These are phyloP conservation scores for Willisornis vidua DNA, from an alignment of 2,113 vertebrate species.

Conservation along the genomic window DNA sequence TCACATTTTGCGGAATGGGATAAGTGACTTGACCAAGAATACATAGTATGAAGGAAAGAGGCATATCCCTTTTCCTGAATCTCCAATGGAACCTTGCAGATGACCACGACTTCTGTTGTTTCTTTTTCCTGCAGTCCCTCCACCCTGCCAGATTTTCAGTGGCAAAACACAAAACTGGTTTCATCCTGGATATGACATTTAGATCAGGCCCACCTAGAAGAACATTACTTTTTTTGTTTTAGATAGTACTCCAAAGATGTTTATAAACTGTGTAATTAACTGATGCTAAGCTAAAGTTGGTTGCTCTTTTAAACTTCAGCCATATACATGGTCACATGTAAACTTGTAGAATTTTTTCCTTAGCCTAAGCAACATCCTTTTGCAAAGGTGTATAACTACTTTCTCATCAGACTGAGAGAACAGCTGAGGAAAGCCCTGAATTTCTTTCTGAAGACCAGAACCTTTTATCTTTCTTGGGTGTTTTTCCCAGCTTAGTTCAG, in stretches of 20 bases:
- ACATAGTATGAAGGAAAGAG: not conserved
- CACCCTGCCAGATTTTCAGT: not conserved
- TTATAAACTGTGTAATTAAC: not conserved
- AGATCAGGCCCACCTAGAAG: not conserved
- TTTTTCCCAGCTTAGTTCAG: not conserved
- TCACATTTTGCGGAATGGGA: not conserved
- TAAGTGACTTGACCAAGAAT: not conserved
- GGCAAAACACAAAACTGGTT: not conserved
- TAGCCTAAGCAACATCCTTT: not conserved
- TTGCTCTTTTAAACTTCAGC: not conserved
- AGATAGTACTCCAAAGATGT: not conserved
- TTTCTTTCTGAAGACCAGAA: not conserved
- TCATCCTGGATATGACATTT: not conserved
- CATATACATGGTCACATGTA: not conserved
- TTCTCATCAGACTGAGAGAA: not conserved
- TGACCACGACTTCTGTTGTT: rapidly evolving
- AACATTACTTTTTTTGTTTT: not conserved
- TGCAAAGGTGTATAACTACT: not conserved
- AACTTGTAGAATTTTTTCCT: not conserved
- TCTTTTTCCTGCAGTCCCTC: not conserved
- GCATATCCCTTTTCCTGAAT: not conserved
- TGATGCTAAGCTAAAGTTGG: not conserved
- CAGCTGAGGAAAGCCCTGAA: not conserved
- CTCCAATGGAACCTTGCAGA: not conserved
- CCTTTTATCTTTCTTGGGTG: not conserved